A percentile compares a stretch with the other conserved stretches of the same genome.
Conservation (phyloP, 2,113 vertebrate genomes). For the Cyphomyrus discorhynchus region DNA sequence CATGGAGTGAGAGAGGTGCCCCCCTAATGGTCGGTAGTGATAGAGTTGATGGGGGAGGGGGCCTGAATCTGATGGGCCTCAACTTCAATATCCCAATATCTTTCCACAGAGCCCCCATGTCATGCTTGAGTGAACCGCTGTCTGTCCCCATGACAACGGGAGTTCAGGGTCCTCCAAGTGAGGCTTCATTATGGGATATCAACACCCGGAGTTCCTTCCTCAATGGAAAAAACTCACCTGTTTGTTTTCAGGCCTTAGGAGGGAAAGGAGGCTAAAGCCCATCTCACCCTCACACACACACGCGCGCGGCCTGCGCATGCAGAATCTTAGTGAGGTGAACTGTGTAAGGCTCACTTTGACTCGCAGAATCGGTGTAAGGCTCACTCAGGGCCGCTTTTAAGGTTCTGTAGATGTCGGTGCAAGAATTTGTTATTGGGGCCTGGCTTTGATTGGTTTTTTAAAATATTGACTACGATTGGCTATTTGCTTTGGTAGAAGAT, state of each 20-base stretch:
- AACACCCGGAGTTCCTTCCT: neutral
- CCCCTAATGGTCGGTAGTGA: neutral
- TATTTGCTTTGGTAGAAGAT: too few species aligned
- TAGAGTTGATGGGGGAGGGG: neutral
- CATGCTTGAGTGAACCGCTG: neutral
- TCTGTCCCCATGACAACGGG: neutral
- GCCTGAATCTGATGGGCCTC: neutral
- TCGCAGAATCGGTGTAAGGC: too few species aligned
- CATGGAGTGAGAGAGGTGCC: neutral
- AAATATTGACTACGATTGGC: too few species aligned
- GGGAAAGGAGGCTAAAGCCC: constrained; percentile 41
- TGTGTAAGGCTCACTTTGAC: constrained; percentile 53
- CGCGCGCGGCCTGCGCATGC: constrained; percentile 21
- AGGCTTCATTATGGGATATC: neutral
- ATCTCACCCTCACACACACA: constrained; percentile 19
- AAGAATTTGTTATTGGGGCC: too few species aligned
- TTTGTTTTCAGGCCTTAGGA: neutral
- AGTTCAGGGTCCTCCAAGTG: neutral
- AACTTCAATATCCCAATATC: neutral
- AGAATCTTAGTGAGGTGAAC: constrained; percentile 61
- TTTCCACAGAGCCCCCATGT: neutral
- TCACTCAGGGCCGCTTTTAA: too few species aligned
- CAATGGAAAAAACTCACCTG: neutral
- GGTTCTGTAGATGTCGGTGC: too few species aligned
- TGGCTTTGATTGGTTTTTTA: too few species aligned